Conservation (phyloP, 1,140 invertebrate genomes). For the Diprion similis region DNA sequence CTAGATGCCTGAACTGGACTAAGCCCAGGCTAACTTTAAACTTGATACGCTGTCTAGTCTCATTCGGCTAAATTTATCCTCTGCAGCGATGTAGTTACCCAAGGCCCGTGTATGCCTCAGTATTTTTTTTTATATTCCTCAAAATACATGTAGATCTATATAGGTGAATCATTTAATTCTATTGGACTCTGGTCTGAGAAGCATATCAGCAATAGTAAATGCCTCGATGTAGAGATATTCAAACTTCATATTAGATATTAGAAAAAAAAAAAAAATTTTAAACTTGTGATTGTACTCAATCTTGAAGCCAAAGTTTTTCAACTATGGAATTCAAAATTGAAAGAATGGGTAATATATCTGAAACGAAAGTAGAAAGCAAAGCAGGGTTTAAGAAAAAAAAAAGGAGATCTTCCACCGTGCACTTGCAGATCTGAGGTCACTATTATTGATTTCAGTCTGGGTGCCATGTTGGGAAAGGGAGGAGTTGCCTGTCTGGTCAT, state of each 20-base stretch:
- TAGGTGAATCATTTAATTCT: no score
- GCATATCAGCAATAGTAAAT: no score
- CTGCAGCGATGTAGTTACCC: neutral
- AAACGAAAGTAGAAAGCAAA: constrained; percentile 20
- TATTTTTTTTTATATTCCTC: constrained; percentile 1
- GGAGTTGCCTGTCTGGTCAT: constrained; percentile 34
- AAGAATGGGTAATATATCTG: neutral
- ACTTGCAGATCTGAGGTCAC: constrained; percentile 5
- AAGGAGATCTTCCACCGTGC: constrained; percentile 18
- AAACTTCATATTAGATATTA: no score
- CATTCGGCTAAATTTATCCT: constrained; percentile 54
- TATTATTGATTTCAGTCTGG: constrained; percentile 54
- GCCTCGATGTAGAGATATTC: no score
- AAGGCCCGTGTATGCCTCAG: constrained; percentile 21
- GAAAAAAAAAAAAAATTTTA: no score
- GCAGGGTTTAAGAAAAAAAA: constrained; percentile 21
- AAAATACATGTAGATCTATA: constrained; percentile 9
- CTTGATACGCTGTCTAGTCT: constrained; percentile 55
- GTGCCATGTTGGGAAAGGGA: constrained; percentile 14
- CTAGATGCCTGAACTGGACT: constrained; percentile 51
- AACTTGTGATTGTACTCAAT: no score
- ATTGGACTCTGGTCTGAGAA: no score
- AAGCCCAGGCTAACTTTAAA: constrained; percentile 60
- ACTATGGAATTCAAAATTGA: constrained; percentile 9
- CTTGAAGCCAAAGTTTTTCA: no score